Conservation (phyloP, 2,113 vertebrate genomes). For the Phyllopteryx taeniolatus region DNA sequence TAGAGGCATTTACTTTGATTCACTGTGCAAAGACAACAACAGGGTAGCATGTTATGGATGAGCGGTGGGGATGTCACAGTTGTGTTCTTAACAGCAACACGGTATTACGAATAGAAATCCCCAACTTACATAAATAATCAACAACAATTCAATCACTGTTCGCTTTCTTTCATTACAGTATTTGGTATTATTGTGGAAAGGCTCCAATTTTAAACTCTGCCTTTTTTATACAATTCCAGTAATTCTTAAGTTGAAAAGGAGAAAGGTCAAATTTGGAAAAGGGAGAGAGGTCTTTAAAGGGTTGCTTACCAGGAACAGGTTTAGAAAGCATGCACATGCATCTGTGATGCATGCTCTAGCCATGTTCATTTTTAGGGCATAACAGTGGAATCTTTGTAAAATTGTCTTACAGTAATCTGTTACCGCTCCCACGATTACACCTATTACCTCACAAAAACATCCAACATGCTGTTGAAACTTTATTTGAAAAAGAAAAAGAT, state of each 20-base stretch:
- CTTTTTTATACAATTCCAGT: not conserved
- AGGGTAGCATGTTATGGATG: conserved; percentile 81
- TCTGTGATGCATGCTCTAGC: conserved; percentile 25
- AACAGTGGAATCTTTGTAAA: not conserved
- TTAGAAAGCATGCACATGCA: not conserved
- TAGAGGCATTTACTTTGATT: conserved; percentile 90
- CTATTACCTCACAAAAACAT: conserved; percentile 31
- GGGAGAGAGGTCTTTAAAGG: not conserved
- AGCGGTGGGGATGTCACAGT: not conserved
- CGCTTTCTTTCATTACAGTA: not conserved
- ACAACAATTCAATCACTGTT: not conserved
- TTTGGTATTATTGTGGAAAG: not conserved
- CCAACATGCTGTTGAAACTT: conserved; percentile 45
- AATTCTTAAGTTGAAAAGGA: not conserved
- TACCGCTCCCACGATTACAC: not conserved
- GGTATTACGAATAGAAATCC: not conserved
- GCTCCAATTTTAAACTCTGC: not conserved
- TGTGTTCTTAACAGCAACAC: not conserved
- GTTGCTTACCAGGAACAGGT: not conserved
- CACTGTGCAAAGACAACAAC: conserved; percentile 92
- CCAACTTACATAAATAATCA: not conserved
- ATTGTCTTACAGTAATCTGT: not conserved
- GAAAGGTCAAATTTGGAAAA: too few species aligned
- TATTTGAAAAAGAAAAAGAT: conserved; percentile 46
- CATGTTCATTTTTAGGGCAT: not conserved